Conservation (phyloP, 2,888 invertebrate species). For the Dorcus hopei region DNA sequence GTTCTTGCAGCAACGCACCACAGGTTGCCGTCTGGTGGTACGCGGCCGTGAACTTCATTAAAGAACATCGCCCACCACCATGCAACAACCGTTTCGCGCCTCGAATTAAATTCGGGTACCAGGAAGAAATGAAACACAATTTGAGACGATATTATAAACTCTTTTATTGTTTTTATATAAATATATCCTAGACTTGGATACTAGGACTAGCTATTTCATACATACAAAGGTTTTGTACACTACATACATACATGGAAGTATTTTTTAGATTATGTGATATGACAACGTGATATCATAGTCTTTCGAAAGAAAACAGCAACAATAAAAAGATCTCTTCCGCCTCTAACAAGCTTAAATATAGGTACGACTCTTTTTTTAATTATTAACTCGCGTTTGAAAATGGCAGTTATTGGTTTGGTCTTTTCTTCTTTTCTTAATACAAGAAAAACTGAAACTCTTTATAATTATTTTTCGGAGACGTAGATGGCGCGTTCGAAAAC, state of each 20-base stretch:
- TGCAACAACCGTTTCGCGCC: neutral
- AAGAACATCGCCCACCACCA: neutral
- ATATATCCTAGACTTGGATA: slow-evolving; percentile 43
- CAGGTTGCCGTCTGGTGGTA: slow-evolving; percentile 4
- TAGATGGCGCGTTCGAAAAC: too few relatives aligned
- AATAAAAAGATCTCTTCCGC: slow-evolving; percentile 1
- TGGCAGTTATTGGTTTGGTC: slow-evolving; percentile 25
- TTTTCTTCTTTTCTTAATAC: slow-evolving; percentile 19
- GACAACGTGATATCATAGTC: slow-evolving; percentile 4
- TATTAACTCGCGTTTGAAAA: slow-evolving; percentile 13
- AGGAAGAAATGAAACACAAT: slow-evolving; percentile 5
- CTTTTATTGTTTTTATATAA: slow-evolving; percentile 46
- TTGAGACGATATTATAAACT: slow-evolving; percentile 31
- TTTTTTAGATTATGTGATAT: slow-evolving; percentile 22
- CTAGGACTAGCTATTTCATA: slow-evolving; percentile 49
- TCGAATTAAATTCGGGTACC: neutral
- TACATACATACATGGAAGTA: slow-evolving; percentile 47
- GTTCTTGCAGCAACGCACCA: neutral
- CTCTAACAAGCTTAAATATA: slow-evolving; percentile 1
- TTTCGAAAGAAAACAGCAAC: neutral
- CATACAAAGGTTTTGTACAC: slow-evolving; percentile 46
- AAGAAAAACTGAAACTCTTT: slow-evolving; percentile 20
- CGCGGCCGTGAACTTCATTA: slow-evolving; percentile 3
- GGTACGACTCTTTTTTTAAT: neutral
- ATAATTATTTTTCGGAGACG: neutral